phyloP scores from a whole-genome alignment of 2,888 invertebrate genomes.

The Drosophila kuntzei region DNA sequence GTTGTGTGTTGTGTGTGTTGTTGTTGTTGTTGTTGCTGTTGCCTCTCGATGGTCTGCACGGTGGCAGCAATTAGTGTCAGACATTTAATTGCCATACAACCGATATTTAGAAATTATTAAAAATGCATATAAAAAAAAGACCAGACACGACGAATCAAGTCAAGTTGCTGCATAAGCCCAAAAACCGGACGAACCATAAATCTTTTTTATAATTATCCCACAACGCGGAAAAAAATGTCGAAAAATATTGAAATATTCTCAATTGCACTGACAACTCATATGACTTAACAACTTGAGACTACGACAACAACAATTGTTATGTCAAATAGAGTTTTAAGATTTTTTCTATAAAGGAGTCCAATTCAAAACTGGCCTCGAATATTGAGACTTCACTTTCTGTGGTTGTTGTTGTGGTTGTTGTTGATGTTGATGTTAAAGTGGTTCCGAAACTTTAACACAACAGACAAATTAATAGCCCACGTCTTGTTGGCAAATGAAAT shows the following conservation, averaged over 20 bases:
- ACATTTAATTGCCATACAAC: conserved; percentile 61
- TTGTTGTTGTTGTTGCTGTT: conserved; percentile 12
- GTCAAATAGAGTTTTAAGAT: conserved; percentile 3
- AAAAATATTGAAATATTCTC: conserved; percentile 35
- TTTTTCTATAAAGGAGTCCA: conserved; percentile 8
- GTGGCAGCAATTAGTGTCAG: conserved; percentile 78
- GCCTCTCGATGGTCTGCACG: conserved; percentile 54
- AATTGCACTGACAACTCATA: conserved; percentile 28
- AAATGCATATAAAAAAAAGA: conserved; percentile 52
- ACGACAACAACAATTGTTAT: conserved; percentile 12
- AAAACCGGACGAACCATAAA: conserved; percentile 44
- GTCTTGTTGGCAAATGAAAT: conserved; percentile 70
- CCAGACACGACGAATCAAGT: conserved; percentile 13
- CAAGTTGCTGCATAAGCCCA: conserved; percentile 21
- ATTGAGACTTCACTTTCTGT: conserved; percentile 49
- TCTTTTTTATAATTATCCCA: conserved; percentile 48
- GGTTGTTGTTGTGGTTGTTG: not conserved
- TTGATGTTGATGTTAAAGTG: conserved; percentile 22
- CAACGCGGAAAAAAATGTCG: conserved; percentile 41
- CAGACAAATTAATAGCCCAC: conserved; percentile 71
- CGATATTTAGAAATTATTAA: conserved; percentile 48
- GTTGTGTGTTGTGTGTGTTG: conserved; percentile 5
- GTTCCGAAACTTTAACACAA: conserved; percentile 48
- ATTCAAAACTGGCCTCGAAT: conserved; percentile 21
- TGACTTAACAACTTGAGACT: conserved; percentile 12